Evolutionary conservation across 1,140 invertebrate genomes (phyloP).

Genomic region (Cylas formicarius): DNA sequence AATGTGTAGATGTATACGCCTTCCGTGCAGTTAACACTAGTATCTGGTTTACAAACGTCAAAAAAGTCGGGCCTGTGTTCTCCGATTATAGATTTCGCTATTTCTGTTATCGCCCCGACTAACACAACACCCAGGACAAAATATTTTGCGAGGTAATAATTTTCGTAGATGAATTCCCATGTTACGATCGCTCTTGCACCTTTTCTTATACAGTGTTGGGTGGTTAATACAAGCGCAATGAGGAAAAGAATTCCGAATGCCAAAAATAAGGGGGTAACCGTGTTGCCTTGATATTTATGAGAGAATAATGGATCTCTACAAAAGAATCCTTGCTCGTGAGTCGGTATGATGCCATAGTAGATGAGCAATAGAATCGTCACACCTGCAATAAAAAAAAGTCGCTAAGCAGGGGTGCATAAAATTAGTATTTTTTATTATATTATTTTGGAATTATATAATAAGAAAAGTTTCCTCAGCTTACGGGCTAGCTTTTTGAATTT

Average conservation of each 20-base stretch:
- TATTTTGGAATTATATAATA: no score
- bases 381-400: slow-evolving; percentile 7
- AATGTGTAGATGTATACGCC: slow-evolving; percentile 54
- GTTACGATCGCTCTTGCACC: slow-evolving; percentile 1
- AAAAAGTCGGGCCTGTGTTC: slow-evolving; percentile 67
- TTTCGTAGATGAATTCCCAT: not conserved
- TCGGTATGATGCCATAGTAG: slow-evolving; percentile 46
- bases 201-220: slow-evolving; percentile 5
- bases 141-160: slow-evolving; percentile 26
- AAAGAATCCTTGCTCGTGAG: slow-evolving; percentile 48
- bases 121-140: slow-evolving; percentile 25
- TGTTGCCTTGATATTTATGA: slow-evolving; percentile 52
- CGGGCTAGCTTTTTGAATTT: no score
- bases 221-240: slow-evolving; percentile 18
- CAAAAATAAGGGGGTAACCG: slow-evolving; percentile 44
- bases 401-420: no score
- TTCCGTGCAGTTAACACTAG: slow-evolving; percentile 49
- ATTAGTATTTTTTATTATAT: no score
- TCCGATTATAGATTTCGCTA: slow-evolving; percentile 56
- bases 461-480: no score
- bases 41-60: slow-evolving; percentile 57
- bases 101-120: slow-evolving; percentile 40
- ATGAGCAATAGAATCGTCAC: slow-evolving; percentile 33
- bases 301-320: slow-evolving; percentile 58
- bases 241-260: slow-evolving; percentile 34